These are phyloP conservation scores for Myiozetetes cayanensis DNA, from an alignment of 2,113 vertebrate species.

Conservation along the genomic window DNA sequence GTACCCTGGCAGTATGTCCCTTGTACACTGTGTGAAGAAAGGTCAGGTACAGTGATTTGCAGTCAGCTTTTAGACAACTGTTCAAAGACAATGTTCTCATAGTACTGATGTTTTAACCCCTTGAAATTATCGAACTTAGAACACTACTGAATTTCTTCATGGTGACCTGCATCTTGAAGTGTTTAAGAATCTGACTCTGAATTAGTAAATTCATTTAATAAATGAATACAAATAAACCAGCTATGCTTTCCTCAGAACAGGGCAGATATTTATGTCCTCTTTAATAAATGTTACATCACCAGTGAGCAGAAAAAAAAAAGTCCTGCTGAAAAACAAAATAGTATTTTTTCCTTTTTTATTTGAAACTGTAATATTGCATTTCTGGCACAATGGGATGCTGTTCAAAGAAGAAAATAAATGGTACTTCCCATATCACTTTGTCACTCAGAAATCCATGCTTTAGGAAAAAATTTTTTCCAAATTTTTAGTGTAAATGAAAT, in stretches of 20 bases:
- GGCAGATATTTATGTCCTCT: neutral
- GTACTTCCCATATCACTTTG: neutral
- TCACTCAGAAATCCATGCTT: neutral
- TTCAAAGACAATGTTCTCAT: neutral
- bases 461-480: neutral
- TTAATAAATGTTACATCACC: neutral
- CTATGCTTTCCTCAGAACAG: neutral
- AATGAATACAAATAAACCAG: neutral
- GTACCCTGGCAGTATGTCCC: too few species aligned
- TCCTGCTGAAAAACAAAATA: neutral
- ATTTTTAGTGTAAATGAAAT: neutral
- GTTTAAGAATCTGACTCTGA: neutral
- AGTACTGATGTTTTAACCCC: neutral
- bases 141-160: neutral
- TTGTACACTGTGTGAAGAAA: rapidly evolving
- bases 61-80: neutral
- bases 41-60: neutral
- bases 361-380: neutral
- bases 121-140: neutral
- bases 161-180: neutral
- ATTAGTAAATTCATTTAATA: neutral
- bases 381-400: neutral
- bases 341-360: neutral
- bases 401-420: neutral
- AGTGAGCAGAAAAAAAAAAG: neutral